Base-by-base conservation (phyloP, 1,140 invertebrate species). In the Diprion similis region DNA sequence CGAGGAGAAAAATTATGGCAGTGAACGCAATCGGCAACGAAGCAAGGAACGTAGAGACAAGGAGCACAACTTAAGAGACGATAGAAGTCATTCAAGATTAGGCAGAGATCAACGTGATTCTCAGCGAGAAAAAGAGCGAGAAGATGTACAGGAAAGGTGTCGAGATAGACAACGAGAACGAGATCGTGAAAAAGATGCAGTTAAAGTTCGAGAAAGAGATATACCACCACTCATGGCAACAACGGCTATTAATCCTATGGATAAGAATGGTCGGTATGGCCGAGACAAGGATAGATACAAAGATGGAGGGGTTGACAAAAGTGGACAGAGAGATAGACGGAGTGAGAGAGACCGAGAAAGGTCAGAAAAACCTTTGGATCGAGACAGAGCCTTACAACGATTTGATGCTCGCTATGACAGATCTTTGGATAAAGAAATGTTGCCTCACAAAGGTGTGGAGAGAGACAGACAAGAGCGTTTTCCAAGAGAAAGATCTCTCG, bases 41-140 rank as follows among this genome's bases (percentile, higher is more conserved):
- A 88, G 59, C 71, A 81, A 77, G 72, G 86, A 80, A 37, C 81
- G 78, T n/a, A 82, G 79, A 45, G 79, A 90, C 84, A 82, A 89
- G 80, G 85, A 87, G 65, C 76, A 85, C 71, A 72, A 73, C 73
- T 46, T 69, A 13, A 72, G 82, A n/a, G 77, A 87, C 11, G 78
- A 88, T 72, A 75, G 81, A 0, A 77, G 82, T 45, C 80, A 87
- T 70, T 78, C 81, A 48, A 76, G 83, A 18, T 74, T 86, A 70
- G 67, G 76, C 77, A 80, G 78, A 78, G 87, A 84, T 81, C 87
- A 77, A 78, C 85, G 71, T 66, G 87, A 87, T 70, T 79, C 78
- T 15, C 82, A 81, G 19, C 79, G 84, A 0, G 87, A 89, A 8
- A 88, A 85, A 70, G 88, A 89, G 17, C 81, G 85, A 9, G 87